Evolutionary conservation across 2,888 invertebrate species (phyloP), one percentile per base, ranked within the genome.

Genomic region (Phoronis australis): DNA sequence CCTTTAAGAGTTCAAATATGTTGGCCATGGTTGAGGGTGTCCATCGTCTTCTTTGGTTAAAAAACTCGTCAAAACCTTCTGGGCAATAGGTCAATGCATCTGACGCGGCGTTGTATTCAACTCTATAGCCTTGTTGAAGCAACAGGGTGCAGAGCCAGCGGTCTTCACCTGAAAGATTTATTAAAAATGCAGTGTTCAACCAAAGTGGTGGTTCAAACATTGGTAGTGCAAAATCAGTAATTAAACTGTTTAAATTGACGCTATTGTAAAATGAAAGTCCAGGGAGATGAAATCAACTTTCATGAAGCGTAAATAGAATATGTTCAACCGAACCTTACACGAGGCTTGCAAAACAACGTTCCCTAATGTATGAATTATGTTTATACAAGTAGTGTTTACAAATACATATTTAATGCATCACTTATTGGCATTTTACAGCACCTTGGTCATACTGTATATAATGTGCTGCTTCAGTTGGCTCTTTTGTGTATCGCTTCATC

Each of bases 361-460:
- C n/a, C n/a, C n/a, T n/a, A n/a, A n/a, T n/a, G n/a, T n/a, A n/a
- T n/a, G n/a, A n/a, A n/a, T n/a, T n/a, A n/a, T n/a, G n/a, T n/a
- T n/a, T n/a, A n/a, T n/a, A n/a, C n/a, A n/a, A n/a, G n/a, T n/a
- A n/a, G n/a, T n/a, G n/a, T n/a, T n/a, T n/a, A n/a, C 15, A 31
- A 9, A 12, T 31, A 31, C 9, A 31, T 15, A 31, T 31, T 23
- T 42, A 42, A 23, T 18, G 9, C 9, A 21, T n/a, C n/a, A 18
- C n/a, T 22, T 15, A 45, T 18, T 23, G 23, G 18, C 9, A n/a
- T n/a, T 5, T 15, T 22, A 57, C 51, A 41, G 59, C 61, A 84
- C 85, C 91, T 80, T 92, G 91, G 83, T 92, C 92, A 69, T 90
- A 92, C 72, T 93, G 92, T 21, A 92, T 90, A 66, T 85, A 90